Evolutionary conservation across 2,888 invertebrate species (phyloP), one percentile per base, ranked within the genome.

Genomic region (Pristionchus entomophagus): DNA sequence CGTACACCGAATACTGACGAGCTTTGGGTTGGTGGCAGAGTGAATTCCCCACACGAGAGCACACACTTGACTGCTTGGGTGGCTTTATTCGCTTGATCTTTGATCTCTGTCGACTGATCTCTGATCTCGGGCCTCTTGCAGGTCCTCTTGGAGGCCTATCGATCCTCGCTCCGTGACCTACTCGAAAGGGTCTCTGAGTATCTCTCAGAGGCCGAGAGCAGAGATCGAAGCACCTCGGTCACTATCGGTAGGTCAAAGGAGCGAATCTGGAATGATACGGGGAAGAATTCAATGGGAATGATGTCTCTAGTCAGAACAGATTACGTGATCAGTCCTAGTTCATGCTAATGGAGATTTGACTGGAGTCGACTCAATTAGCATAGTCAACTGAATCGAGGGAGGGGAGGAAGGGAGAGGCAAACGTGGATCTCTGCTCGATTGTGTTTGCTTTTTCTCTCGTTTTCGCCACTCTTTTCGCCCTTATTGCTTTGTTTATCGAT

Each of bases 91-190:
- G 29, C 22, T 80, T 80, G 78, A 80, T 32, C 49, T 32, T 10
- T 51, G 78, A 51, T 29, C 29, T 29, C 22, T 26, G 10, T 41
- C 8, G 32, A 51, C 10, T 80, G 78, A 32, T 51, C 78, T 80
- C 51, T 80, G 78, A 80, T 80, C 78, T 80, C 3, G 45, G 78
- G 41, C 41, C 78, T 51, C 78, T 80, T 80, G 78, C 78, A 80
- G 78, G 78, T 51, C 32, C 49, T 51, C 32, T 51, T 51, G 51
- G 49, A 49, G 51, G 26, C 78, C 22, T 80, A 80, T 80, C 78
- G 78, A 32, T 22, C 19, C 2, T 49, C 51, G 12, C 78, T 80
- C 49, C 32, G 78, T 51, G 78, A 80, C 26, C 51, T 80, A 51
- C 49, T 51, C 78, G 32, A 80, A 8, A 26, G 78, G 51, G 78